phyloP scores from a whole-genome alignment of 2,888 invertebrate genomes.

The Pseudococcus viburni region DNA sequence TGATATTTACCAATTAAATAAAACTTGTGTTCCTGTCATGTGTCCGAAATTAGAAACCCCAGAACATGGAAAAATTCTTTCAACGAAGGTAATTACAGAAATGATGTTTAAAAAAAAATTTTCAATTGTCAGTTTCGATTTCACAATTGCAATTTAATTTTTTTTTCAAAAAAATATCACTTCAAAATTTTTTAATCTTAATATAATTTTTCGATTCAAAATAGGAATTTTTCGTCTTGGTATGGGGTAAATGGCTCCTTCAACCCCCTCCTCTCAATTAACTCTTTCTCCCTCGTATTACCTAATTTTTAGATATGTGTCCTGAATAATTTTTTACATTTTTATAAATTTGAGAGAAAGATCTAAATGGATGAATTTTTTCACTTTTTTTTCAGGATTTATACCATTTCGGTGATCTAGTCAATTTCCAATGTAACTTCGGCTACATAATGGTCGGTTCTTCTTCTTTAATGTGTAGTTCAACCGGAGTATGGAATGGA shows the following conservation, averaged over 20 bases:
- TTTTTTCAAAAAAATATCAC: no score
- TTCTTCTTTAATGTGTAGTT: constrained; percentile 87
- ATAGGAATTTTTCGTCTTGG: no score
- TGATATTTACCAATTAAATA: constrained; percentile 90
- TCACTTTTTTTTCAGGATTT: constrained; percentile 72
- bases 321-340: no score
- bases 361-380: not conserved
- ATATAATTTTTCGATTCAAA: no score
- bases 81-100: constrained; percentile 76
- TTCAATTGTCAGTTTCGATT: no score
- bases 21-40: constrained; percentile 95
- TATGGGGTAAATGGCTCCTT: no score
- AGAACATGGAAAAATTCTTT: constrained; percentile 87
- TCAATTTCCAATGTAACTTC: constrained; percentile 94
- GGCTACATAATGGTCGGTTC: constrained; percentile 94
- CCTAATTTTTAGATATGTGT: no score
- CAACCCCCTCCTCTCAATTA: no score
- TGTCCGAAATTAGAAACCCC: constrained; percentile 84
- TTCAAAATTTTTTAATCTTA: no score
- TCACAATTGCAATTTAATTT: no score
- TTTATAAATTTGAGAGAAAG: not conserved
- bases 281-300: no score
- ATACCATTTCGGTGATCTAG: constrained; percentile 91
- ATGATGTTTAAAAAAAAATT: not conserved
- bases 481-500: constrained; percentile 94